Evolutionary conservation across 1,140 invertebrate species (phyloP).

Genomic region (Hycleus cichorii): DNA sequence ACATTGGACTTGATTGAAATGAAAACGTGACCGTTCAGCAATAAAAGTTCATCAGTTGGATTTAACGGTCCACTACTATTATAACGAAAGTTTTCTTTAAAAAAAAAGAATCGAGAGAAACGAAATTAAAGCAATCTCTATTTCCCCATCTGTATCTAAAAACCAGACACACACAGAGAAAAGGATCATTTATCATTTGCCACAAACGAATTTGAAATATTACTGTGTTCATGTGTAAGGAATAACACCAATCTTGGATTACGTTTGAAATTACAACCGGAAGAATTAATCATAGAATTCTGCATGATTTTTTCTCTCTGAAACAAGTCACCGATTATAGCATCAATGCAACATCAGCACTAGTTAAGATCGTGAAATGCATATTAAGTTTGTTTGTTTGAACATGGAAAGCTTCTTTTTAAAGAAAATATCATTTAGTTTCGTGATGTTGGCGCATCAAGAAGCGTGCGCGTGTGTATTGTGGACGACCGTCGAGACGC

Average conservation of each 20-base stretch:
- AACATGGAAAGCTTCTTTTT: background rate
- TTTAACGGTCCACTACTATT: background rate
- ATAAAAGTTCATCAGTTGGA: constrained; percentile 3
- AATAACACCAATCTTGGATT: no score
- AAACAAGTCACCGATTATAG: no score
- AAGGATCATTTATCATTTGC: no score
- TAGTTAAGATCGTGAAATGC: constrained; percentile 5
- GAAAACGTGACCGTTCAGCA: constrained; percentile 13
- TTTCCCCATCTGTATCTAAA: no score
- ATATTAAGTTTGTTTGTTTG: constrained; percentile 10
- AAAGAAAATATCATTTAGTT: constrained; percentile 11
- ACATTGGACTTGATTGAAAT: constrained; percentile 16
- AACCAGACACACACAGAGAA: no score
- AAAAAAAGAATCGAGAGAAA: no score
- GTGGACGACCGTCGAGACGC: constrained; percentile 8
- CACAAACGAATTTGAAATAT: no score
- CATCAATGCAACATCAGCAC: background rate
- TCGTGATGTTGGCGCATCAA: background rate
- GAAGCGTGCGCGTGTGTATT: constrained; percentile 1
- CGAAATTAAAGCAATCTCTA: background rate
- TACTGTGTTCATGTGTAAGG: no score
- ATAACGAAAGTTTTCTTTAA: no score
- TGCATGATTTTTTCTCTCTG: no score
- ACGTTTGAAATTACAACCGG: no score
- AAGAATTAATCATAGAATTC: no score